Base-by-base conservation (phyloP, 2,113 vertebrate species). In the Chrysochloris asiatica region DNA sequence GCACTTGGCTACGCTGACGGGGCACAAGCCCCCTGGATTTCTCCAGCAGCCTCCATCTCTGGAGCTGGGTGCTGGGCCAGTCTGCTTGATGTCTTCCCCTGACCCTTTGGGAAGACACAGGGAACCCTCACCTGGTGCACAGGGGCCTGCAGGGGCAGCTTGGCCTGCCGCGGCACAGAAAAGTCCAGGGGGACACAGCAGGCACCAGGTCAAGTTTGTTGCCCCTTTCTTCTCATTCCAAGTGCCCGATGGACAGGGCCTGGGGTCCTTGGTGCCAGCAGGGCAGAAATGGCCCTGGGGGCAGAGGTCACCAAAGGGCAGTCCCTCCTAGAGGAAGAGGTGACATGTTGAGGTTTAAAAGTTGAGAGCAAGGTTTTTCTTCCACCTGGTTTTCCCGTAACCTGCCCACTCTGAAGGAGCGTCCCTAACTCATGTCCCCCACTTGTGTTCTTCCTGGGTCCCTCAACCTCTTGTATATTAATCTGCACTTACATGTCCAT, bases 181-280 rank as follows among this genome's bases (percentile, higher is more conserved):
- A 11, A 98, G 97, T 10, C 98, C 98, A n/a, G 98, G 98, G 12
- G 98, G 97, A 79, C 99, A 99, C n/a, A 95, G 97, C 90, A 97
- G 96, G 85, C 98, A 99, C 96, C 98, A 98, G 3, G 97, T 97
- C 65, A 94, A 75, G 36, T 98, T 98, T 7, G 67, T 97, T 30
- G 98, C 98, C 88, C 98, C 98, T 21, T 97, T 96, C 56, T 95
- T 95, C 36, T 96, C 96, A 0, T 98, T 99, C 98, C 98, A 99
- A 63, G 98, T 98, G 50, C 99, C 99, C 56, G 91, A 76, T 16
- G 98, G 98, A 86, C 99, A 99, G 0, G 98, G 98, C 86, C 95
- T 96, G 8, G 98, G 97, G 52, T 97, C 92, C 43, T 82, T 89
- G 0, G 98, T 98, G 91, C 98, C 99, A 83, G 83, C 91, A 10